Evolutionary conservation across 2,888 invertebrate genomes (phyloP).

Genomic region (Tipula confusa): DNA sequence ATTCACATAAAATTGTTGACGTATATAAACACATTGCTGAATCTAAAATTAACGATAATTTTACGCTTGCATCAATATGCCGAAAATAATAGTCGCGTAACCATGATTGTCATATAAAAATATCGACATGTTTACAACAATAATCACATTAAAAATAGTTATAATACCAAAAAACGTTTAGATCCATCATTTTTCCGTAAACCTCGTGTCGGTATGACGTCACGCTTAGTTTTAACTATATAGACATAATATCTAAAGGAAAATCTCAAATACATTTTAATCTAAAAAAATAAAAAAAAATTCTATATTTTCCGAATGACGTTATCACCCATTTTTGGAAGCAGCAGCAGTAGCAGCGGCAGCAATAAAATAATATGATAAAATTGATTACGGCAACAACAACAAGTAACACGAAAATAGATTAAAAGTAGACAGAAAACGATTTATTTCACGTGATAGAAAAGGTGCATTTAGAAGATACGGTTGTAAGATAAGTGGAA

Average conservation of each 20-base stretch:
- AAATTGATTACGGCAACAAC: neutral
- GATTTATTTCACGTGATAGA: neutral
- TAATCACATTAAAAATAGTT: neutral
- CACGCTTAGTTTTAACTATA: neutral
- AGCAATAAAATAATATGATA: neutral
- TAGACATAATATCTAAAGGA: neutral
- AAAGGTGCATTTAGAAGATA: neutral
- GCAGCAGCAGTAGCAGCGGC: neutral
- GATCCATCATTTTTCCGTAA: neutral
- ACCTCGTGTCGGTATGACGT: neutral
- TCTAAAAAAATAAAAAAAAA: neutral
- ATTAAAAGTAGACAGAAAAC: slow-evolving; percentile 25
- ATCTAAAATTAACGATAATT: neutral
- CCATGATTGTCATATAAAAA: neutral
- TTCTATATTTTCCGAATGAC: neutral
- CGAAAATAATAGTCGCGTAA: neutral
- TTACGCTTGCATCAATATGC: neutral
- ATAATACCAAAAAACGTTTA: neutral
- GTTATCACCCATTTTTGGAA: neutral
- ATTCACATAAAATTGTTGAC: no score
- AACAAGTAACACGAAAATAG: neutral
- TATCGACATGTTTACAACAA: neutral
- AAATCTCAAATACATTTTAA: no score
- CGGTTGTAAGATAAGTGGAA: neutral
- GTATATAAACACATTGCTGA: neutral